Evolutionary conservation across 2,113 vertebrate genomes (phyloP), one percentile per base, ranked within the genome.

Genomic region (Lamprologus speciosus): DNA sequence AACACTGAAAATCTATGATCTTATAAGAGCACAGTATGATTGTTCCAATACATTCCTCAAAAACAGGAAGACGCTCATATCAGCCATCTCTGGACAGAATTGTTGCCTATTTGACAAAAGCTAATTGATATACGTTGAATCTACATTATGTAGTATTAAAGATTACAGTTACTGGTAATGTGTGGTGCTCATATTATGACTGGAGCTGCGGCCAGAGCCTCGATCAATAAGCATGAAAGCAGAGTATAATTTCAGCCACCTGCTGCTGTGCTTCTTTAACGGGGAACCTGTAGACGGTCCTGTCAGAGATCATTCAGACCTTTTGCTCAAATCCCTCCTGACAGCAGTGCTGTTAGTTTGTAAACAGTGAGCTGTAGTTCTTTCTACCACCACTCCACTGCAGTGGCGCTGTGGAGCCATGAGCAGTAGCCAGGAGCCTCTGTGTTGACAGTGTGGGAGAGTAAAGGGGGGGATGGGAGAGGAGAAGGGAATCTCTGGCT

Each of bases 401-500:
- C 92, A 92, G 94, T 89, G 95, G 94, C 85, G 47, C 94, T 95
- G 92, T 94, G 83, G 92, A 85, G 86, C 88, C 63, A 8, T 60
- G 35, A 70, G 82, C 68, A n/a, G 60, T 50, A 68, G 51, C 50
- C 70, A 14, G 88, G 60, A 63, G 51, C 45, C n/a, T 85, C 80
- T 83, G 85, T 93, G 91, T 89, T 91, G 86, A 93, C 91, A 90
- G 86, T 93, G 87, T 87, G 89, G 70, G 75, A 79, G 85, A 82
- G 26, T 33, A 85, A 57, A 73, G 28, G 50, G 80, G 58, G 85
- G 91, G 89, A 82, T 53, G 85, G 91, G 89, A 42, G 73, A 60
- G 45, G 45, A 91, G 86, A 85, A 78, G 89, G 91, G 87, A 87
- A 85, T 92, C 91, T 93, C 93, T 91, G 85, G 92, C 87, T 87